A percentile compares a stretch with the other conserved stretches of the same genome.
These are phyloP conservation scores for Polypedilum pembai DNA, from an alignment of 1,140 invertebrate species.

Conservation along the genomic window DNA sequence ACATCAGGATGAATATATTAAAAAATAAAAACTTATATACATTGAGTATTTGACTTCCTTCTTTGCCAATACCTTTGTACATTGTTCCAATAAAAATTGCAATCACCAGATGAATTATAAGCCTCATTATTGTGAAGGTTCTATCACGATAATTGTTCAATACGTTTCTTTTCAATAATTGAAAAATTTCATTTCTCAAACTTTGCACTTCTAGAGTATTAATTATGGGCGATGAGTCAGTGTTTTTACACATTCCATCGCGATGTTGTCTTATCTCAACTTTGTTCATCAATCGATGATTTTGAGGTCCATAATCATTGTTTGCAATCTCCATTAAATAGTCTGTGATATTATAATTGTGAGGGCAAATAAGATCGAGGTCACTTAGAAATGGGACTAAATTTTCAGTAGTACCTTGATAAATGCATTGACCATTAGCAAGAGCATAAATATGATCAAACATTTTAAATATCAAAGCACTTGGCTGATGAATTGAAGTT, in stretches of 20 bases:
- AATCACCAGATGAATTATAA: conserved; percentile 65
- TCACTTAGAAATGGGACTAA: conserved; percentile 75
- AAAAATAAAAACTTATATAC: conserved; percentile 75
- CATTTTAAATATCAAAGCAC: conserved; percentile 89
- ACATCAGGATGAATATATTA: conserved; percentile 77
- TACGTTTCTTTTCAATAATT: conserved; percentile 57
- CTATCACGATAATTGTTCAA: conserved; percentile 48
- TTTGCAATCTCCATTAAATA: conserved; percentile 79
- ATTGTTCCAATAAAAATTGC: conserved; percentile 70
- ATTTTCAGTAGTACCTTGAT: conserved; percentile 65
- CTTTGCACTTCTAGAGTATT: conserved; percentile 48
- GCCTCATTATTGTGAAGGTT: conserved; percentile 59
- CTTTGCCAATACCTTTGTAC: conserved; percentile 72
- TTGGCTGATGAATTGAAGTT: conserved; percentile 94
- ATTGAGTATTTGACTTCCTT: conserved; percentile 63
- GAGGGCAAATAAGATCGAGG: conserved; percentile 74
- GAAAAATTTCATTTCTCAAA: conserved; percentile 52
- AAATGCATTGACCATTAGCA: conserved; percentile 79
- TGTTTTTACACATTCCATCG: neutral
- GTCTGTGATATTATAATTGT: conserved; percentile 93
- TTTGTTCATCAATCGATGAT: conserved; percentile 49
- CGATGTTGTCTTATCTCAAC: conserved; percentile 60
- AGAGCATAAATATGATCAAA: conserved; percentile 92
- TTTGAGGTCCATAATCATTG: conserved; percentile 66
- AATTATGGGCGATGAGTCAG: conserved; percentile 38